phyloP scores from a whole-genome alignment of 2,888 invertebrate species.

The Alviniconcha strummeri region DNA sequence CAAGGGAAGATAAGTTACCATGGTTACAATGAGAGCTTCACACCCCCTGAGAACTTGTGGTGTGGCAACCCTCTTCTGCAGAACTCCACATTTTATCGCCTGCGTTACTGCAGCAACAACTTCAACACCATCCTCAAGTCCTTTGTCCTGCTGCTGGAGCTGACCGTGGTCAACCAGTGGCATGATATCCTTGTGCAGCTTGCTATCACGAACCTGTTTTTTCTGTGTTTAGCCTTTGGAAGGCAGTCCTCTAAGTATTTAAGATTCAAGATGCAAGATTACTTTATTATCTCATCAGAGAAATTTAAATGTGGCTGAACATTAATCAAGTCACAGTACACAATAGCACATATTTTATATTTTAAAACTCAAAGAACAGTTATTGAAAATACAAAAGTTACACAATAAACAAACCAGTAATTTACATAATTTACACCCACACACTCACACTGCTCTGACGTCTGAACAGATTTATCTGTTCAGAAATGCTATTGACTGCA shows the following conservation, averaged over 20 bases:
- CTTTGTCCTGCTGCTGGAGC: slow-evolving; percentile 74
- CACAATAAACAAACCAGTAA: no score
- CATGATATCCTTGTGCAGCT: slow-evolving; percentile 73
- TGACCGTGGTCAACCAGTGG: slow-evolving; percentile 77
- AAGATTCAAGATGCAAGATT: no score
- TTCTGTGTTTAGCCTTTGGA: not conserved
- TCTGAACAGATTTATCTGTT: no score
- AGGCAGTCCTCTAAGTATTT: not conserved
- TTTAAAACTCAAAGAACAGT: no score
- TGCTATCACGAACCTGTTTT: not conserved
- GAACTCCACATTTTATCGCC: slow-evolving; percentile 69
- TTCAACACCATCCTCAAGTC: slow-evolving; percentile 74
- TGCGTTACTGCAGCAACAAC: slow-evolving; percentile 75
- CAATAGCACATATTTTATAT: no score
- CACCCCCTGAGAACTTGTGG: slow-evolving; percentile 44
- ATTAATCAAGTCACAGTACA: no score
- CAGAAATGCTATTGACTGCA: no score
- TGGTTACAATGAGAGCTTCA: slow-evolving; percentile 56
- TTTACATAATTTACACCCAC: no score
- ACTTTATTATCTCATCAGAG: no score
- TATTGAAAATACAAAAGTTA: no score
- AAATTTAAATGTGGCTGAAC: no score
- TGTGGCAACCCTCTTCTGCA: slow-evolving; percentile 71
- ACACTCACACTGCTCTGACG: no score
- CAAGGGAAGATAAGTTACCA: slow-evolving; percentile 66